Evolutionary conservation across 1,140 invertebrate species (phyloP).

Genomic region (Hylaeus volcanicus): DNA sequence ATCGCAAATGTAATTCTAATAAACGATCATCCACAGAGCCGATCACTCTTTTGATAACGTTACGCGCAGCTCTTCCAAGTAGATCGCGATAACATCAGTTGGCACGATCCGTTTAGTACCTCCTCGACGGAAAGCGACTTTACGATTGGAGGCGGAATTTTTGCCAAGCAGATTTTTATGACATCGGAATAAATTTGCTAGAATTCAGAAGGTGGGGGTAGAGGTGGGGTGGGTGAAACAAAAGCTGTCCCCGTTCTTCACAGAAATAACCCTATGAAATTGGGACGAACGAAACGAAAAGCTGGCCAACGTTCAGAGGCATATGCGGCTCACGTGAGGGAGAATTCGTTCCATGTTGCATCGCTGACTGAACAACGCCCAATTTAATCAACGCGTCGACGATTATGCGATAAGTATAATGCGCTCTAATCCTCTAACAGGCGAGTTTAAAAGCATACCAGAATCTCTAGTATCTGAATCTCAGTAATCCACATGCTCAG

Average conservation of each 20-base stretch:
- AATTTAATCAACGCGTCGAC: no score
- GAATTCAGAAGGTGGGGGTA: neutral
- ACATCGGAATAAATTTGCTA: conserved; percentile 9
- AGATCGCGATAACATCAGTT: neutral
- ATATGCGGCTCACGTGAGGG: conserved; percentile 36
- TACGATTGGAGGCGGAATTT: neutral
- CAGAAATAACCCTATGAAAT: conserved; percentile 52
- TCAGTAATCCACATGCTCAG: no score
- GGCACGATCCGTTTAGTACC: neutral
- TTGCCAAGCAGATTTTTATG: conserved; percentile 34
- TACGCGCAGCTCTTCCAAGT: neutral
- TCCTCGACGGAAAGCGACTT: neutral
- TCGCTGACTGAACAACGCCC: conserved; percentile 18
- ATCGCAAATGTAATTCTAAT: no score
- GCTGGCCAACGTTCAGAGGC: conserved; percentile 33
- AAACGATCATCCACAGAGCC: no score
- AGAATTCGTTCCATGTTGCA: conserved; percentile 12
- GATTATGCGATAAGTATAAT: neutral
- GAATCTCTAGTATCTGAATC: no score
- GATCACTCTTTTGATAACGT: neutral
- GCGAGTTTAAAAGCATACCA: no score
- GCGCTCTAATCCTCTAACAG: neutral
- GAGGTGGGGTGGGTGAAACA: conserved; percentile 4
- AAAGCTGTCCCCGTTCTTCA: conserved; percentile 43
- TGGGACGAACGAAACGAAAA: conserved; percentile 51